These are phyloP conservation scores for Drosophila equinoxialis DNA, from an alignment of 1,140 invertebrate genomes.

Conservation along the genomic window DNA sequence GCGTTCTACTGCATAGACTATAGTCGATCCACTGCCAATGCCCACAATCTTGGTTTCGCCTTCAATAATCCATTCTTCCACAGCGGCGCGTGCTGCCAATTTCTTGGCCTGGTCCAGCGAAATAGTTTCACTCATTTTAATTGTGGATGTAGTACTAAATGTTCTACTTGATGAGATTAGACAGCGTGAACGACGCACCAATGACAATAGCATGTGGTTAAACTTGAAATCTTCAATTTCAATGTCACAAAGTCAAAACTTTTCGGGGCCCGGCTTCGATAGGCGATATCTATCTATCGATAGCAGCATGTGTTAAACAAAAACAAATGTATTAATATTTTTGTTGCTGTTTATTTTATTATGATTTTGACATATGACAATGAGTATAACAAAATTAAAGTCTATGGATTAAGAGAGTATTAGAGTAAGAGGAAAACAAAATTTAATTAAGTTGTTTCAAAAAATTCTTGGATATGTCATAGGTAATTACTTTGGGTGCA, in stretches of 20 bases:
- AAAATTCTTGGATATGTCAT: conserved; percentile 87
- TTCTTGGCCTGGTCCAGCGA: conserved; percentile 86
- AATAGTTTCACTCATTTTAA: conserved; percentile 42
- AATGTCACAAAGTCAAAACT: conserved; percentile 45
- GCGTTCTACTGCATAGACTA: conserved; percentile 95
- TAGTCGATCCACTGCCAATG: conserved; percentile 97
- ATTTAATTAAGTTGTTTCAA: conserved; percentile 54
- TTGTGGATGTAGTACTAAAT: background rate
- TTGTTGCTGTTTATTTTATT: no score
- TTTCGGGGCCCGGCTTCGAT: conserved; percentile 14
- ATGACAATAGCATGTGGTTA: conserved; percentile 41
- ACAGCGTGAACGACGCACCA: conserved; percentile 13
- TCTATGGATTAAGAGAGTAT: no score
- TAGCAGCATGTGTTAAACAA: background rate
- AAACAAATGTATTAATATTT: no score
- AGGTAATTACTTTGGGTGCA: conserved; percentile 90
- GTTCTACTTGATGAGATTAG: conserved; percentile 4
- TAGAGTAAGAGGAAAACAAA: no score
- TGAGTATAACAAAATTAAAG: no score
- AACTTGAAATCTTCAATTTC: conserved; percentile 30
- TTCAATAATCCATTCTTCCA: conserved; percentile 89
- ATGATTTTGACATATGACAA: no score
- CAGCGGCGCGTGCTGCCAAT: conserved; percentile 88
- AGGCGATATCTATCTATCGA: background rate
- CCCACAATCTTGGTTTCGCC: conserved; percentile 88